These are phyloP conservation scores for Oryzias curvinotus DNA, from an alignment of 2,113 vertebrate species.

Conservation along the genomic window DNA sequence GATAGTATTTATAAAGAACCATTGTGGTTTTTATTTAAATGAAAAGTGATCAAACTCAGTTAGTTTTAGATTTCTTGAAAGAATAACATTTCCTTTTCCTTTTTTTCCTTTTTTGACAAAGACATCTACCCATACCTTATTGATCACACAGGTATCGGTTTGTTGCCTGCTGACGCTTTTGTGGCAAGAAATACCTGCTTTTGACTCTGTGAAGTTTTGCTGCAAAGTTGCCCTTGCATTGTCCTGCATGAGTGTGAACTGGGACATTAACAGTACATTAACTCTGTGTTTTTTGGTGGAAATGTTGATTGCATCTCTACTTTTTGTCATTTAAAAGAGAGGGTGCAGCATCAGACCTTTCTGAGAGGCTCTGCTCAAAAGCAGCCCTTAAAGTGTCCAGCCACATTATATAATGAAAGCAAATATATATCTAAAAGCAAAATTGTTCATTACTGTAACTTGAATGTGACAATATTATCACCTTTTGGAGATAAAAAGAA, in stretches of 20 bases:
- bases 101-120: constrained; percentile 59
- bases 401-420: too few relatives aligned
- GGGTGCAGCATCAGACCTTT: too few relatives aligned
- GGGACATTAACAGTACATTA: constrained; percentile 34
- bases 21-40: too few relatives aligned
- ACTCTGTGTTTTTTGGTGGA: background rate
- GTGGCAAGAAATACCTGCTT: constrained; percentile 12
- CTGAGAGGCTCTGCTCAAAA: too few relatives aligned
- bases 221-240: constrained; percentile 6
- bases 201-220: background rate
- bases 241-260: constrained; percentile 44
- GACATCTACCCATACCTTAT: constrained; percentile 80
- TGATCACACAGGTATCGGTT: constrained; percentile 75
- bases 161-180: constrained; percentile 14
- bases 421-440: too few relatives aligned
- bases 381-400: too few relatives aligned
- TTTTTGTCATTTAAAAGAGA: background rate
- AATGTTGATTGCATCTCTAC: background rate
- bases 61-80: too few relatives aligned
- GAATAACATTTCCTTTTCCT: constrained; percentile 7
- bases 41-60: too few relatives aligned
- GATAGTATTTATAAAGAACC: too few relatives aligned
- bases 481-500: too few relatives aligned
- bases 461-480: too few relatives aligned
- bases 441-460: too few relatives aligned